Evolutionary conservation across 23 tunicate species (phyloP).

Genomic region (Ascidia mentula): DNA sequence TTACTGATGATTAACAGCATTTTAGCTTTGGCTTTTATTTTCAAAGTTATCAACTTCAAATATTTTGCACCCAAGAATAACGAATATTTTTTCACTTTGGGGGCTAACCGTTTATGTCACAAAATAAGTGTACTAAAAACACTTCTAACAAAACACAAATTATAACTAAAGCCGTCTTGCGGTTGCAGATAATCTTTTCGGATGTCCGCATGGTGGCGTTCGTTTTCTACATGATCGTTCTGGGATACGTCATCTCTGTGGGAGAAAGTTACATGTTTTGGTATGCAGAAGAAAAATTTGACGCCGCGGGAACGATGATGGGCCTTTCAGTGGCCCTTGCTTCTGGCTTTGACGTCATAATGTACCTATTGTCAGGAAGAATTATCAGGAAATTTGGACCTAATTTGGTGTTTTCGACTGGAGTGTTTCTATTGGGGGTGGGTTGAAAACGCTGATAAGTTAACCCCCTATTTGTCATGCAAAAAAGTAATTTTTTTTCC

Average conservation of each 20-base stretch:
- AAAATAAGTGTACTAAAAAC: too few relatives aligned
- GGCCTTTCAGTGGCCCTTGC: constrained; percentile 14
- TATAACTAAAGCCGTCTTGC: not conserved
- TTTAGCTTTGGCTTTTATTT: too few relatives aligned
- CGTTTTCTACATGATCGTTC: not conserved
- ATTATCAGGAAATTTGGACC: constrained; percentile 52
- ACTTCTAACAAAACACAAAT: too few relatives aligned
- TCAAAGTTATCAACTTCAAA: too few relatives aligned
- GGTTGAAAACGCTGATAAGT: too few relatives aligned
- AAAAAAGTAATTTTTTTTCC: too few relatives aligned
- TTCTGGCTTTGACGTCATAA: constrained; percentile 31
- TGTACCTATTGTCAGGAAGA: constrained; percentile 32
- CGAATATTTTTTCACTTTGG: too few relatives aligned
- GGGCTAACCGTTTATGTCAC: too few relatives aligned
- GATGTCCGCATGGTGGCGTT: constrained; percentile 24
- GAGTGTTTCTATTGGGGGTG: constrained; percentile 28
- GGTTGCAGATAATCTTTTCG: constrained; percentile 11
- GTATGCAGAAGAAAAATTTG: constrained; percentile 43
- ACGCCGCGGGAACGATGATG: constrained; percentile 36
- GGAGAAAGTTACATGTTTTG: constrained; percentile 49
- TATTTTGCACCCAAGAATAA: too few relatives aligned
- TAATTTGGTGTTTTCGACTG: constrained; percentile 13
- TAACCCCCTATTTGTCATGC: too few relatives aligned
- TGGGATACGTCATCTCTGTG: constrained; percentile 20
- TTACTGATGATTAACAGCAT: too few relatives aligned